phyloP scores from a whole-genome alignment of 2,113 vertebrate genomes.

The Poecile atricapillus region DNA sequence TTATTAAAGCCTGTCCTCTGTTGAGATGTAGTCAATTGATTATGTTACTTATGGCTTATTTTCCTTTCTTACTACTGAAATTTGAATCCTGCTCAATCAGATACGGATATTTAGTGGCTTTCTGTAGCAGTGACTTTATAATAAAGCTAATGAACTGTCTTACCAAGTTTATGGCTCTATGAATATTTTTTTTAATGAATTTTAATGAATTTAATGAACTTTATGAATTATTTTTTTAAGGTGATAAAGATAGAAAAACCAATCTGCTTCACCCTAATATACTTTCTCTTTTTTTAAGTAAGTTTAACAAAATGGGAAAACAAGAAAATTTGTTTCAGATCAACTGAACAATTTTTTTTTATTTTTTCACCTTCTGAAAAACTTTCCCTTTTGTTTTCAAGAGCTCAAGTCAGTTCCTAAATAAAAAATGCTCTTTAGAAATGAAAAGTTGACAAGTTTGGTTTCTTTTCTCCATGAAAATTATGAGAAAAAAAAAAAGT shows the following conservation, averaged over 20 bases:
- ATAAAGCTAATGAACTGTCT: background rate
- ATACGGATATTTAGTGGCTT: background rate
- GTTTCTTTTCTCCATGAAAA: conserved; percentile 7
- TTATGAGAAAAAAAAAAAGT: background rate
- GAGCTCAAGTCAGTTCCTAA: background rate
- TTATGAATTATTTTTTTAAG: background rate
- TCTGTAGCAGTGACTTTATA: background rate
- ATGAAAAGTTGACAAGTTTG: background rate
- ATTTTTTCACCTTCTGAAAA: background rate
- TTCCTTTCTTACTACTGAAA: background rate
- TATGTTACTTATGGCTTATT: background rate
- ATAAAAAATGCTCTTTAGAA: conserved; percentile 25
- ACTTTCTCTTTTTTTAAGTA: background rate
- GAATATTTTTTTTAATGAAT: background rate
- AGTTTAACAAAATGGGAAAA: background rate
- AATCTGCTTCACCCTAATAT: background rate
- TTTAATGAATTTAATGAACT: too few relatives aligned
- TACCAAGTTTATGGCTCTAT: background rate
- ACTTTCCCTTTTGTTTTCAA: background rate
- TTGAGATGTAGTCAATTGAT: background rate
- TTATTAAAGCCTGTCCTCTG: background rate
- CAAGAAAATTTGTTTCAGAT: background rate
- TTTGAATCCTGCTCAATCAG: background rate
- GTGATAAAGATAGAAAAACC: background rate
- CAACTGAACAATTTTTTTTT: background rate